Percentiles rank a stretch among this genome's conserved stretches.
These are phyloP conservation scores for Alexandromys fortis DNA, from an alignment of 2,113 vertebrate species.

Conservation along the genomic window DNA sequence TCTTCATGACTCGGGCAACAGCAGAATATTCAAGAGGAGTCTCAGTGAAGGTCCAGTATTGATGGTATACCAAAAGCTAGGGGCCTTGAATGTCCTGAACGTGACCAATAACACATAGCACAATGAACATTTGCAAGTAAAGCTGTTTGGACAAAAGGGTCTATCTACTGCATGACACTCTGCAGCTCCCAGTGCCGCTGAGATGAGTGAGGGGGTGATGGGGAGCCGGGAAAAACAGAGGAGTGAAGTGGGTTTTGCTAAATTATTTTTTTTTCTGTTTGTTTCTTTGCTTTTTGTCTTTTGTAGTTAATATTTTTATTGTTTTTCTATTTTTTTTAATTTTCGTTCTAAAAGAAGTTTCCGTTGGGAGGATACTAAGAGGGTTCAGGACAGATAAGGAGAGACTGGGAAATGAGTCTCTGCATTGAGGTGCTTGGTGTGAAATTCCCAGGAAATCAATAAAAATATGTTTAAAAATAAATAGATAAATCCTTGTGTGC, in stretches of 20 bases:
- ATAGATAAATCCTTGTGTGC: neutral
- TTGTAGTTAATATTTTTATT: neutral
- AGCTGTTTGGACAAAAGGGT: no score
- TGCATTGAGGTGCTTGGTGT: neutral
- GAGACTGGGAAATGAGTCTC: neutral
- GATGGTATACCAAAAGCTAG: neutral
- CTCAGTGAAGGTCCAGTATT: neutral
- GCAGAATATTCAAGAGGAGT: neutral
- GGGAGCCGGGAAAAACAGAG: no score
- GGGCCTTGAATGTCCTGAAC: neutral
- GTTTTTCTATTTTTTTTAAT: neutral
- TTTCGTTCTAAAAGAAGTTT: no score
- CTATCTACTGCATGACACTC: no score
- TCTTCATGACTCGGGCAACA: neutral
- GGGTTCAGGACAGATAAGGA: neutral
- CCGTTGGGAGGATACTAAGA: neutral
- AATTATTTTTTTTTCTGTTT: neutral
- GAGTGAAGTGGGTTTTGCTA: no score
- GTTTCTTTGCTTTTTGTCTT: neutral
- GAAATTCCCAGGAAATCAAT: neutral
- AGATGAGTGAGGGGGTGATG: no score
- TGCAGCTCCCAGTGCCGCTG: no score
- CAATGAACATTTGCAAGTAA: neutral
- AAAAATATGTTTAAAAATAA: neutral
- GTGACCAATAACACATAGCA: neutral